Conservation (phyloP, 1,140 invertebrate species). For the Fopius arisanus region DNA sequence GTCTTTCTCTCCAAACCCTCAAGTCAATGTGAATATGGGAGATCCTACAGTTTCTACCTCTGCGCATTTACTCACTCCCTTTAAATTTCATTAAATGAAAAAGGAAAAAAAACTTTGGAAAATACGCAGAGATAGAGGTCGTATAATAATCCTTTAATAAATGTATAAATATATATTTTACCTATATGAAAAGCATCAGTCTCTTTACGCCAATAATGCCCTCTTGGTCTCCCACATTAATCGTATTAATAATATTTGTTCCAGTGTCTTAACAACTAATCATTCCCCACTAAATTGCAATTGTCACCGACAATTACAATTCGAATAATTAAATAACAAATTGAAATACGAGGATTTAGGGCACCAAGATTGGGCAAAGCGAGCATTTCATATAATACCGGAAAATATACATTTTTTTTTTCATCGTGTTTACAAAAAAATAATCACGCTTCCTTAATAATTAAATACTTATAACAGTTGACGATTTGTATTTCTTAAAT, state of each 20-base stretch:
- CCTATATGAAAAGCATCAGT: conserved; percentile 66
- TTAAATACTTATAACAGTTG: conserved; percentile 62
- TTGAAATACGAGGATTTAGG: conserved; percentile 25
- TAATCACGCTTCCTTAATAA: conserved; percentile 62
- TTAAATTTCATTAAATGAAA: background rate
- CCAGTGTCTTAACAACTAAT: conserved; percentile 8
- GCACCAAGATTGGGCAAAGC: conserved; percentile 46
- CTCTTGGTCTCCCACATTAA: conserved; percentile 38
- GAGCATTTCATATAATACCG: conserved; percentile 64
- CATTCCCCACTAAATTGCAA: background rate
- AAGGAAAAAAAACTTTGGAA: background rate
- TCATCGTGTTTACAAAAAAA: conserved; percentile 61
- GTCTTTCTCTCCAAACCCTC: too few relatives aligned
- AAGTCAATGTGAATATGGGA: background rate
- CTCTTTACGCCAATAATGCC: conserved; percentile 50
- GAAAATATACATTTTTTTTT: conserved; percentile 64
- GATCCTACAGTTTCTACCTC: background rate
- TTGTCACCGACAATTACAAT: background rate
- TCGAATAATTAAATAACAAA: conserved; percentile 18
- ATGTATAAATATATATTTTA: conserved; percentile 64
- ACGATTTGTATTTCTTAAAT: conserved; percentile 44
- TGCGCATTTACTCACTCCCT: background rate
- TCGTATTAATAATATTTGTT: conserved; percentile 11
- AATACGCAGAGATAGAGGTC: conserved; percentile 1
- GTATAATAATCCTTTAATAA: conserved; percentile 20